Evolutionary conservation across 2,797 vertebrate species (phyloP).

Genomic region (Enteromius argenteus): DNA sequence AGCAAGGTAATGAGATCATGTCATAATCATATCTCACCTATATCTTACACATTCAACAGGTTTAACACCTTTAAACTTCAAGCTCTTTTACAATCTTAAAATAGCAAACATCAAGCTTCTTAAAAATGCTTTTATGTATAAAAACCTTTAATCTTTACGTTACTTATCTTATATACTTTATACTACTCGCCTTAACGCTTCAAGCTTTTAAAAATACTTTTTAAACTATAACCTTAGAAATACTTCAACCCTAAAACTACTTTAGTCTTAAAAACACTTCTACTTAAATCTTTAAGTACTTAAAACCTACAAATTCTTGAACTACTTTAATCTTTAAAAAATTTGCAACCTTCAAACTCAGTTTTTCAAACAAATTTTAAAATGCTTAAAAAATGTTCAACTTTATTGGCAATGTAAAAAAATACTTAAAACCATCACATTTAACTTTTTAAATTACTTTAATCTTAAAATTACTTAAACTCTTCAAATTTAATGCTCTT

Average conservation of each 20-base stretch:
- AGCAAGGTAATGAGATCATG: background rate
- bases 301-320: background rate
- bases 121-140: background rate
- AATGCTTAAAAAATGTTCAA: too few relatives aligned
- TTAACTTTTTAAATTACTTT: background rate
- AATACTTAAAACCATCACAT: background rate
- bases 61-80: background rate
- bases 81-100: background rate
- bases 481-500: background rate
- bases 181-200: too few relatives aligned
- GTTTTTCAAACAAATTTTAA: too few relatives aligned
- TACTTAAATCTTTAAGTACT: background rate
- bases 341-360: background rate
- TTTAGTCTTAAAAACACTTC: background rate
- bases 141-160: background rate
- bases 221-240: too few relatives aligned
- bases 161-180: too few relatives aligned
- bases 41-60: background rate
- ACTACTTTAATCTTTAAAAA: background rate
- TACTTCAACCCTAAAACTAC: background rate
- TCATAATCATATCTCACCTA: background rate
- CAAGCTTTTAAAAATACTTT: too few relatives aligned
- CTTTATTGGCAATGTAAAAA: too few relatives aligned
- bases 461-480: background rate
- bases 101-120: background rate